Evolutionary conservation across 2,797 vertebrate genomes (phyloP), one percentile per base, ranked within the genome.

Genomic region (Hypotaenidia philippensis): DNA sequence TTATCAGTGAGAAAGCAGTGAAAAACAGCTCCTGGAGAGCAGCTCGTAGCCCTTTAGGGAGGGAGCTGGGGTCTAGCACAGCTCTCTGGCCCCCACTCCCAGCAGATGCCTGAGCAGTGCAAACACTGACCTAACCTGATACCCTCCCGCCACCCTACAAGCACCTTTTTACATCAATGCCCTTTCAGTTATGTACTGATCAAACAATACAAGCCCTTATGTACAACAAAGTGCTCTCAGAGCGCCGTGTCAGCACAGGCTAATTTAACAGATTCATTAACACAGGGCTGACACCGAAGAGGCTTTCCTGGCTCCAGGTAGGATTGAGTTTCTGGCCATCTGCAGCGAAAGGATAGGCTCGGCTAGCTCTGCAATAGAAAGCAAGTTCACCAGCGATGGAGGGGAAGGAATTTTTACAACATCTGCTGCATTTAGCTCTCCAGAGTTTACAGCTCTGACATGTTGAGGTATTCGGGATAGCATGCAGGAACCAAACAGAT

Each of bases 231-330:
- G 92, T 89, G 91, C 85, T 93, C 95, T 96, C 95, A 92, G 95
- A 52, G 97, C 19, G 3, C 82, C 41, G 56, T 97, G 97, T 97
- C 96, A 97, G 97, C 94, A 91, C 92, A 82, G 95, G 93, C 96
- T 98, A 97, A 97, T 97, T 97, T 96, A 96, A 93, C 91, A 94
- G 96, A 95, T 93, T 98, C 96, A 97, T 97, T 98, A 98, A 97
- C 96, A 96, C 22, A 1, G 68, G 86, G 96, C 96, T 97, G 97
- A 97, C 94, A 97, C 85, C 59, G 23, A 97, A 97, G 93, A 96
- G 57, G 36, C 89, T 96, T 90, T 96, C 90, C 84, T 6, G 4
- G 66, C 94, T 97, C 89, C 94, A 94, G 77, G 94, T 74, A 95
- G 92, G 96, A 97, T 86, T 96, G 94, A 68, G 82, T 98, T 98